phyloP scores from a whole-genome alignment of 2,888 invertebrate species.

The Volucella zonaria region DNA sequence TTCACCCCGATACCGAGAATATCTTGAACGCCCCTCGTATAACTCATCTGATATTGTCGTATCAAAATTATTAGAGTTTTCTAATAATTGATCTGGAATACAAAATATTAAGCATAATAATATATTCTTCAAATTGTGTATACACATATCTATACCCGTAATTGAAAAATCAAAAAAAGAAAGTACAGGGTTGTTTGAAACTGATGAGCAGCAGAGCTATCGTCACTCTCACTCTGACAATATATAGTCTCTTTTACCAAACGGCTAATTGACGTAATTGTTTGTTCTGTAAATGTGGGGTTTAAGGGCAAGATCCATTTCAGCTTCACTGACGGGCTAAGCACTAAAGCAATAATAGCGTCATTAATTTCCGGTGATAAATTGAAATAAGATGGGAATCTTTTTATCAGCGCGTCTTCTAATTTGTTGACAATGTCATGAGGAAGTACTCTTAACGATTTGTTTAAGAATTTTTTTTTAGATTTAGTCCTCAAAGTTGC shows the following conservation, averaged over 20 bases:
- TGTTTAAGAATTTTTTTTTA: constrained; percentile 8
- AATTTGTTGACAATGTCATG: constrained; percentile 6
- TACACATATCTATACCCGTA: not conserved
- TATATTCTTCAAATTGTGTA: not conserved
- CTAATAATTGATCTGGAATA: constrained; percentile 1
- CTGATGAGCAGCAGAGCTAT: no score
- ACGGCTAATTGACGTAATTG: no score
- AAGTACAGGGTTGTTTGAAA: no score
- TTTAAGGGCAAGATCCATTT: no score
- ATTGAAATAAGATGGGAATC: not conserved
- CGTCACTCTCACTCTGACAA: no score
- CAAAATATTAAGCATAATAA: constrained; percentile 11
- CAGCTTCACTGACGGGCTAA: not conserved
- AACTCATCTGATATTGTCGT: not conserved
- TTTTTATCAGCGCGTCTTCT: constrained; percentile 1
- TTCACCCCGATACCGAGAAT: no score
- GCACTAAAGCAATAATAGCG: not conserved
- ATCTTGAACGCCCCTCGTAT: no score
- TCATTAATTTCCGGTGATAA: not conserved
- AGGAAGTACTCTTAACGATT: constrained; percentile 13
- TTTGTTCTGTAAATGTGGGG: not conserved
- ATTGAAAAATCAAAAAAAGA: no score
- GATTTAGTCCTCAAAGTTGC: constrained; percentile 15
- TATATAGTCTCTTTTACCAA: no score
- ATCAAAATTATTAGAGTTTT: no score